A percentile compares a stretch with the other conserved stretches of the same genome.
phyloP scores from a whole-genome alignment of 2,888 invertebrate species.

The Candidula unifasciata region DNA sequence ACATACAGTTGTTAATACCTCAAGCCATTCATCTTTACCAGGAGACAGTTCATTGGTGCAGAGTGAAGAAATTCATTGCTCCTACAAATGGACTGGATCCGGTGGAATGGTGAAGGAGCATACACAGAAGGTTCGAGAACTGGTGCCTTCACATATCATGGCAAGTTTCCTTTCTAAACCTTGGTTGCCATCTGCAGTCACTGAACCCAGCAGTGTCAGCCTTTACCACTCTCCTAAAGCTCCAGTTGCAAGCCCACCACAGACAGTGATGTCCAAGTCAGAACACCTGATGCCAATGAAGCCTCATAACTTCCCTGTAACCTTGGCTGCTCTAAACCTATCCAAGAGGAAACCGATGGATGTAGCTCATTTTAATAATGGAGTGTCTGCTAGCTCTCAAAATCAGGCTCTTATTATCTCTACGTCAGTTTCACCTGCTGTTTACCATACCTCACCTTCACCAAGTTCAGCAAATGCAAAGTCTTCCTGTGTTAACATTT shows the following conservation, averaged over 20 bases:
- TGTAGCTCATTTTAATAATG: slow-evolving; percentile 2
- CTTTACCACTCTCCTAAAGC: not conserved
- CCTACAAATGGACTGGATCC: slow-evolving; percentile 52
- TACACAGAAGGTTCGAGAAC: slow-evolving; percentile 47
- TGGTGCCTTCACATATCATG: slow-evolving; percentile 47
- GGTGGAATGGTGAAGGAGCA: slow-evolving; percentile 50
- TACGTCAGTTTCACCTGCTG: not conserved
- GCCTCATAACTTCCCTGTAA: not conserved
- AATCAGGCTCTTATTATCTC: not conserved
- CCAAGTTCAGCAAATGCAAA: not conserved
- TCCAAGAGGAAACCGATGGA: slow-evolving; percentile 2
- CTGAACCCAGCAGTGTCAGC: not conserved
- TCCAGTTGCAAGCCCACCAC: not conserved
- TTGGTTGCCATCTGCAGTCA: not conserved
- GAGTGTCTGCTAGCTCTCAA: not conserved
- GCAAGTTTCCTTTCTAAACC: slow-evolving; percentile 31
- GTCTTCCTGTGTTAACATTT: slow-evolving; percentile 3
- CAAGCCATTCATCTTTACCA: not conserved
- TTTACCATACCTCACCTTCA: not conserved
- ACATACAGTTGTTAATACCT: slow-evolving; percentile 28
- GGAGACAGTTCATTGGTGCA: not conserved
- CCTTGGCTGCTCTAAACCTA: slow-evolving; percentile 29
- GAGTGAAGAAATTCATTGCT: slow-evolving; percentile 49
- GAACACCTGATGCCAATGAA: not conserved
- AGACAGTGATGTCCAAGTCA: not conserved